These are phyloP conservation scores for Drosophila truncata DNA, from an alignment of 1,140 invertebrate species.

Conservation along the genomic window DNA sequence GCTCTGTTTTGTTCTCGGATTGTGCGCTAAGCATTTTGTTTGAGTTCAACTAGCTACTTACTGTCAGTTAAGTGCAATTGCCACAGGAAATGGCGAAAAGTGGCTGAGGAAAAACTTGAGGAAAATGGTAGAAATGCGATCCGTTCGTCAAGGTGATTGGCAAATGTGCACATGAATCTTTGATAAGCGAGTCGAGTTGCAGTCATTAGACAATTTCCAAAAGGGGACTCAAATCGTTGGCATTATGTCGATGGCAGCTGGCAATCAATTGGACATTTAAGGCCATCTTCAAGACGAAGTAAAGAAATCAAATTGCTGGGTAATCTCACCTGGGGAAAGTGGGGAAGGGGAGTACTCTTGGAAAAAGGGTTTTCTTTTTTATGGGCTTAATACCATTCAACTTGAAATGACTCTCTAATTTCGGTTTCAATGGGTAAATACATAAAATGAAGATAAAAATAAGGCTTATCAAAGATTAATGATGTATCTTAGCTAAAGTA, in stretches of 20 bases:
- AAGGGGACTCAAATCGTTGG: slow-evolving; percentile 39
- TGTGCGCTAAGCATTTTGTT: slow-evolving; percentile 48
- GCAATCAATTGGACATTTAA: slow-evolving; percentile 65
- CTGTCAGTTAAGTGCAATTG: slow-evolving; percentile 71
- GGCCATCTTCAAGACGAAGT: slow-evolving; percentile 26
- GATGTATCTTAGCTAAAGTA: not conserved
- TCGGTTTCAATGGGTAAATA: slow-evolving; percentile 32
- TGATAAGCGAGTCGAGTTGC: slow-evolving; percentile 77
- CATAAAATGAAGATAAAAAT: slow-evolving; percentile 6
- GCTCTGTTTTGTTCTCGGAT: slow-evolving; percentile 51
- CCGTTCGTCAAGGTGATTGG: slow-evolving; percentile 52
- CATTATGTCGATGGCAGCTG: slow-evolving; percentile 46
- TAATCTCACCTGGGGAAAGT: slow-evolving; percentile 45
- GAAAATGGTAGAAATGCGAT: slow-evolving; percentile 18
- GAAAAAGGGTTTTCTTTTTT: slow-evolving; percentile 7
- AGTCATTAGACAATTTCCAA: slow-evolving; percentile 74
- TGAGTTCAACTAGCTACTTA: slow-evolving; percentile 70
- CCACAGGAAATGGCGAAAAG: slow-evolving; percentile 34
- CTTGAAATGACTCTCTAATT: slow-evolving; percentile 38
- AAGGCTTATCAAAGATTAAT: slow-evolving; percentile 4
- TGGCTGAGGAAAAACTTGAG: not conserved
- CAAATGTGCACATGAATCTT: slow-evolving; percentile 73
- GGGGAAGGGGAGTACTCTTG: not conserved
- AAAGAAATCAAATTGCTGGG: slow-evolving; percentile 68
- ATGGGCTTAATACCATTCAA: slow-evolving; percentile 24